These are phyloP conservation scores for Thysanoteuthis rhombus DNA, from an alignment of 2,888 invertebrate species.

Conservation along the genomic window DNA sequence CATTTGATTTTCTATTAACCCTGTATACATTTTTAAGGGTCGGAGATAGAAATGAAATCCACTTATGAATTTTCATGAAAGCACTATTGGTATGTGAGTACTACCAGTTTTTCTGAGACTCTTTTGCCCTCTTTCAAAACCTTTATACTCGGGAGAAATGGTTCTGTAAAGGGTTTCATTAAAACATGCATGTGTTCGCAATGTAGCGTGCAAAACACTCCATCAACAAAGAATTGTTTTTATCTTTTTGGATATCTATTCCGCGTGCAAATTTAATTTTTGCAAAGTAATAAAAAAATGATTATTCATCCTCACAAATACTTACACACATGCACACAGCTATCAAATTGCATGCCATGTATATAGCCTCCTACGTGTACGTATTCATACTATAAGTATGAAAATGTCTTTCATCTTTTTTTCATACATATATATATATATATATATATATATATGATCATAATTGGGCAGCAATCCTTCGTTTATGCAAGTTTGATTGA, in stretches of 20 bases:
- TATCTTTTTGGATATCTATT: neutral
- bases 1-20: neutral
- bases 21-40: neutral
- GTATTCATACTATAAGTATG: neutral
- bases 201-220: neutral
- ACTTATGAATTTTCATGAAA: neutral
- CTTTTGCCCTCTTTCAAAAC: neutral
- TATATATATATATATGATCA: no score
- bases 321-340: neutral
- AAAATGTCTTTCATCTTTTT: neutral
- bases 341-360: neutral
- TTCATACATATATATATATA: neutral
- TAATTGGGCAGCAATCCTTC: no score
- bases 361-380: fast-evolving
- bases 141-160: neutral
- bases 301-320: neutral
- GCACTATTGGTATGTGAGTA: neutral
- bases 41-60: neutral
- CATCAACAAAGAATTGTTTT: neutral
- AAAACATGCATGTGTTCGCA: neutral
- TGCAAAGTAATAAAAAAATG: neutral
- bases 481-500: no score
- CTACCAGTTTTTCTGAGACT: neutral
- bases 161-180: neutral
- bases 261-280: neutral